These are phyloP conservation scores for Xiphias gladius DNA, from an alignment of 2,113 vertebrate genomes.

Conservation along the genomic window DNA sequence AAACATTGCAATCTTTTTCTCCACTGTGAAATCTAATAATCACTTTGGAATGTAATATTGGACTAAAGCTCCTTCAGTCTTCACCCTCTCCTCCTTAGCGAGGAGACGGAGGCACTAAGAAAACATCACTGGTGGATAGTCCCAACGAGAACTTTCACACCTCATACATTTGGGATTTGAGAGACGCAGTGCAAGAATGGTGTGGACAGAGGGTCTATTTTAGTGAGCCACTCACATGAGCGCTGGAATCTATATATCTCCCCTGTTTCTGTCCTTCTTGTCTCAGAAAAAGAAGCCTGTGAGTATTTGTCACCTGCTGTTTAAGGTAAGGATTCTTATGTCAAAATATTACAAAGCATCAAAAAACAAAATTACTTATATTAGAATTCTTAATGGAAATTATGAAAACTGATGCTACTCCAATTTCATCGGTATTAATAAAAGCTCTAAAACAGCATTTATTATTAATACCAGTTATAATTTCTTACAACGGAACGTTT, in stretches of 20 bases:
- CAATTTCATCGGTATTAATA: not conserved
- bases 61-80: not conserved
- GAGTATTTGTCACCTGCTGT: conserved; percentile 39
- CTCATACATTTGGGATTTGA: conserved; percentile 45
- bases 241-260: conserved; percentile 77
- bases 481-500: not conserved
- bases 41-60: not conserved
- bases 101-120: conserved; percentile 10
- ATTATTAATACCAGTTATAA: not conserved
- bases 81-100: not conserved
- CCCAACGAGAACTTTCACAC: conserved; percentile 61
- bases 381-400: not conserved
- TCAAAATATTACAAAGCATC: conserved; percentile 4
- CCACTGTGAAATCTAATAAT: not conserved
- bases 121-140: conserved; percentile 37
- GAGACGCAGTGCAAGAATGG: conserved; percentile 65
- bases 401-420: not conserved
- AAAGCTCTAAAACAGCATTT: not conserved
- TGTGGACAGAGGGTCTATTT: conserved; percentile 78
- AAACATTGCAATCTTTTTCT: not conserved
- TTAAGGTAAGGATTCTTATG: conserved; percentile 68
- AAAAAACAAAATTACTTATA: not conserved
- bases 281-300: conserved; percentile 62
- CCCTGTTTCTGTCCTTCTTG: conserved; percentile 60
- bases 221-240: conserved; percentile 81